These are phyloP conservation scores for Atlantisia rogersi DNA, from an alignment of 2,113 vertebrate species.

Conservation along the genomic window DNA sequence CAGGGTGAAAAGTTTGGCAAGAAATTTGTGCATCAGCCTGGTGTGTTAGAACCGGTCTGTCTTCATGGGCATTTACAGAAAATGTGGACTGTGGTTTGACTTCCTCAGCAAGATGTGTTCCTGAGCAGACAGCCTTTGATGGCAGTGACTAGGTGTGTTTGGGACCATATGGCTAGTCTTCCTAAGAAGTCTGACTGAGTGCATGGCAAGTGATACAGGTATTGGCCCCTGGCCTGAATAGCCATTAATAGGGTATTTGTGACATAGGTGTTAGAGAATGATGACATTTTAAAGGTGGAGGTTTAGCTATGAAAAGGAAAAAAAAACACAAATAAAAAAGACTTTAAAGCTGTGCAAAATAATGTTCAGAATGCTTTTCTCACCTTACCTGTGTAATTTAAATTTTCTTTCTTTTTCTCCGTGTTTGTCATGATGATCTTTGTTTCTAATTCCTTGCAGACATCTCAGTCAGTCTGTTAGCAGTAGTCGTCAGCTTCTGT, in stretches of 20 bases:
- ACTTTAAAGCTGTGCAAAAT: background rate
- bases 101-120: background rate
- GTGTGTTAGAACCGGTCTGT: background rate
- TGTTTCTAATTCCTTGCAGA: slow-evolving; percentile 80
- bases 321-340: background rate
- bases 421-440: background rate
- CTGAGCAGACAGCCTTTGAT: background rate
- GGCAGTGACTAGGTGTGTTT: background rate
- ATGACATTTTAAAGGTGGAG: background rate
- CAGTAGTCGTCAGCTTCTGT: slow-evolving; percentile 96
- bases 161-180: background rate
- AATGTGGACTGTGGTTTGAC: background rate
- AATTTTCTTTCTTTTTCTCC: background rate
- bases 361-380: background rate
- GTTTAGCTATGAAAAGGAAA: background rate
- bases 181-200: background rate
- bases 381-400: background rate
- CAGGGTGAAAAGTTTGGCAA: background rate
- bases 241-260: background rate
- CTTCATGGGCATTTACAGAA: background rate
- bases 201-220: background rate
- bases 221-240: background rate
- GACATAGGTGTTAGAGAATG: background rate
- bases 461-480: slow-evolving; percentile 96
- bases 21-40: background rate